Conservation (phyloP, 2,797 vertebrate genomes). For the Eulemur coronatus region DNA sequence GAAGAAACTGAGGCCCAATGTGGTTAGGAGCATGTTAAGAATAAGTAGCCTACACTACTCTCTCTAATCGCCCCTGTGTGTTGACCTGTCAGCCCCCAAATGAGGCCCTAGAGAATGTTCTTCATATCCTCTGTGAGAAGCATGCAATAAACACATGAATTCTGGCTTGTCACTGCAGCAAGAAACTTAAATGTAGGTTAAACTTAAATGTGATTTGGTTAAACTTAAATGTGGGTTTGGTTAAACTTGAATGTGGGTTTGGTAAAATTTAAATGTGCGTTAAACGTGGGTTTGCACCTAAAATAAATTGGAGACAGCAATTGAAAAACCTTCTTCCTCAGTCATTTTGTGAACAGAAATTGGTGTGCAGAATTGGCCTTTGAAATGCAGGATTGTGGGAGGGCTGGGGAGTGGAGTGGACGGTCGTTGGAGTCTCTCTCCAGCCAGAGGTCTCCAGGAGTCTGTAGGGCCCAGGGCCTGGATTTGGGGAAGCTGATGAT, state of each 20-base stretch:
- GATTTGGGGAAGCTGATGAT: not conserved
- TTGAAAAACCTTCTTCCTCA: not conserved
- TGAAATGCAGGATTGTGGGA: not conserved
- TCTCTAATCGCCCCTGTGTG: not conserved
- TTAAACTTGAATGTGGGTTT: not conserved
- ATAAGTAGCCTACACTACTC: not conserved
- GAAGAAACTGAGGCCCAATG: not conserved
- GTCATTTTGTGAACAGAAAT: not conserved
- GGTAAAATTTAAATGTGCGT: too few relatives aligned
- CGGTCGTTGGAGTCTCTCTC: not conserved
- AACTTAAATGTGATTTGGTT: too few relatives aligned
- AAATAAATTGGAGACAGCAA: slow-evolving; percentile 28
- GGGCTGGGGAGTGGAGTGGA: not conserved
- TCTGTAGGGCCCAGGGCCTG: not conserved
- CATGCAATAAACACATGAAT: not conserved
- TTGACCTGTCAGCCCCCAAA: not conserved
- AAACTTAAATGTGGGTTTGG: not conserved
- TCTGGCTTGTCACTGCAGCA: not conserved
- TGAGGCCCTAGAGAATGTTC: not conserved
- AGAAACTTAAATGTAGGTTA: not conserved
- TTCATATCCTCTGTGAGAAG: not conserved
- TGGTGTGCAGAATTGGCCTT: not conserved
- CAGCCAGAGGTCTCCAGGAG: not conserved
- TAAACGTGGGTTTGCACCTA: not conserved
- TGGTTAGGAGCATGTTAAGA: not conserved